Evolutionary conservation across 1,140 invertebrate genomes (phyloP).

Genomic region (Brachystomella parvula): DNA sequence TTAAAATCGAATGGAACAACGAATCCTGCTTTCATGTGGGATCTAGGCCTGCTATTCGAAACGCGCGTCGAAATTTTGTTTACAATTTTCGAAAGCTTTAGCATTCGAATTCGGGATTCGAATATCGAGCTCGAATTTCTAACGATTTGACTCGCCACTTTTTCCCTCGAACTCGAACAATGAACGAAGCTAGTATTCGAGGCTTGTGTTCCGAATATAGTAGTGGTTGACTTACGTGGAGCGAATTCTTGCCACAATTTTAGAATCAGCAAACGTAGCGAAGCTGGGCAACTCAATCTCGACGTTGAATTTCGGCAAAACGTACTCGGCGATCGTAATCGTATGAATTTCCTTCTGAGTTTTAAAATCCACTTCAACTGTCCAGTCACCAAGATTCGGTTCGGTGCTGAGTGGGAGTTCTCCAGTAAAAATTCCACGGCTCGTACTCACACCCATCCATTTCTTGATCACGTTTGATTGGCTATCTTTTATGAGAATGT

Average conservation of each 20-base stretch:
- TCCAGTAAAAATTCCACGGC: slow-evolving; percentile 65
- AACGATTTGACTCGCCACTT: too few relatives aligned
- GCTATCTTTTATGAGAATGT: slow-evolving; percentile 63
- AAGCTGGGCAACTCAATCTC: slow-evolving; percentile 69
- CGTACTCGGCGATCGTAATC: slow-evolving; percentile 81
- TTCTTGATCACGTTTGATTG: slow-evolving; percentile 72
- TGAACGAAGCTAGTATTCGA: too few relatives aligned
- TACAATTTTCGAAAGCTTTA: too few relatives aligned
- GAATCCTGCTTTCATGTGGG: too few relatives aligned
- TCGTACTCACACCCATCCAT: slow-evolving; percentile 59
- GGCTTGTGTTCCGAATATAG: too few relatives aligned
- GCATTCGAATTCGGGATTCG: too few relatives aligned
- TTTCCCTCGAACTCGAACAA: too few relatives aligned
- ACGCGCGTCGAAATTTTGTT: too few relatives aligned
- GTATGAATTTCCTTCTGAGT: slow-evolving; percentile 42
- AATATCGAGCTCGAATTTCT: too few relatives aligned
- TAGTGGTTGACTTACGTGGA: slow-evolving; percentile 65
- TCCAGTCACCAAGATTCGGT: slow-evolving; percentile 88
- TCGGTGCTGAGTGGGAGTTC: slow-evolving; percentile 72
- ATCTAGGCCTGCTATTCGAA: too few relatives aligned
- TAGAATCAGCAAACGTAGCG: slow-evolving; percentile 66
- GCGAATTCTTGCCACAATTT: slow-evolving; percentile 65
- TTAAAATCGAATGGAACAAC: too few relatives aligned
- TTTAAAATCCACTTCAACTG: slow-evolving; percentile 62
- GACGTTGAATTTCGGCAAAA: slow-evolving; percentile 87